Evolutionary conservation across 2,113 vertebrate species (phyloP), one percentile per base, ranked within the genome.

Genomic region (Panthera tigris): DNA sequence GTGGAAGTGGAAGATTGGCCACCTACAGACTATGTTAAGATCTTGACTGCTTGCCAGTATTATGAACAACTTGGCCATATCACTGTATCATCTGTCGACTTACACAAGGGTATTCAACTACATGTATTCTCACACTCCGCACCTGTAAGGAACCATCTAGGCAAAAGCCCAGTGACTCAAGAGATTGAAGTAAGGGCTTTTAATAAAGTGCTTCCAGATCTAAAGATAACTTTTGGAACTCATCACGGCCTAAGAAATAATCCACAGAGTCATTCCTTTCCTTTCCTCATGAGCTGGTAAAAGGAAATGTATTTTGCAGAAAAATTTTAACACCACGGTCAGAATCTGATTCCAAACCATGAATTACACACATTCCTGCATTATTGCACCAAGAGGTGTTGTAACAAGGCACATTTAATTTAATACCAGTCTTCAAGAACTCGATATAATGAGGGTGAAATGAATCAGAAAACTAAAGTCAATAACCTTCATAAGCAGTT

Each of bases 381-480:
- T 99, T 98, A 99, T 98, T 99, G 99, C 98, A 92, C 52, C 71
- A 48, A n/a, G 91, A 95, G 91, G 88, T 92, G 89, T 95, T 95
- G 78, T 91, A 98, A 98, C 74, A 85, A 97, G 73, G 97, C 94
- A 98, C 65, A 88, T 14, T 57, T 97, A 88, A 73, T 97, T 66
- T 98, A 98, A 96, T 12, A 98, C 9, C 52, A 96, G 87, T 97
- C 84, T 89, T 91, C 79, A 97, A 97, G 81, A 98, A 98, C 29
- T 80, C 92, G 89, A 95, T 97, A 99, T 98, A 99, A 99, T 99
- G 98, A 99, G 98, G 98, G 98, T 98, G 95, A 99, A 99, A 99
- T 98, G 98, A 98, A 86, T 98, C 66, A 92, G 90, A 95, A 97
- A 98, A 97, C 97, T 97, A 98, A 98, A 97, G 95, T 97, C 95